Conservation (phyloP, 2,113 vertebrate genomes). For the Semnopithecus entellus region DNA sequence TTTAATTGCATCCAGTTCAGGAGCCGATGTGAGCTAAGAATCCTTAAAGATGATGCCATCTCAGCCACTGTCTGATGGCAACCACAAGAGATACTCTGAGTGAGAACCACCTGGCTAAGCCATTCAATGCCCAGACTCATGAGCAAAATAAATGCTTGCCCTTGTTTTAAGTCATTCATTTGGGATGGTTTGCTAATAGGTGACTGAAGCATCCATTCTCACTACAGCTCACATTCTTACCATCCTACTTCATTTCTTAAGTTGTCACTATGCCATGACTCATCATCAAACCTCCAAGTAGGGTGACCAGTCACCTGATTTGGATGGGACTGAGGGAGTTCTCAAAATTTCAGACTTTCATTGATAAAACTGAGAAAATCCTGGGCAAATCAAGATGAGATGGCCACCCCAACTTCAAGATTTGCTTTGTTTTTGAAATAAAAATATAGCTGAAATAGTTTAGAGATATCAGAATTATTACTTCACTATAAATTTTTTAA, state of each 20-base stretch:
- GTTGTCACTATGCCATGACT: background rate
- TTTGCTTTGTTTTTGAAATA: background rate
- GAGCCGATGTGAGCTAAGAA: background rate
- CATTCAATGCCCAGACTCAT: background rate
- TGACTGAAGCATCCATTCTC: background rate
- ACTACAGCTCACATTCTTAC: background rate
- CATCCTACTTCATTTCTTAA: background rate
- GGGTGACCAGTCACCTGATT: background rate
- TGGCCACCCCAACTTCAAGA: background rate
- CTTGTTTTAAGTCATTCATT: background rate
- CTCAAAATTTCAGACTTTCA: background rate
- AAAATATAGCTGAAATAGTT: background rate
- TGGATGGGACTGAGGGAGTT: background rate
- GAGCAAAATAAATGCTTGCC: background rate
- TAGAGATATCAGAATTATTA: slow-evolving; percentile 2
- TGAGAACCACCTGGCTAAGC: background rate
- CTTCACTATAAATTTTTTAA: background rate
- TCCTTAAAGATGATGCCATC: background rate
- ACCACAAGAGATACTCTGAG: background rate
- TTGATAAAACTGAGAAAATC: background rate
- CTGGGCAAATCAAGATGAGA: background rate
- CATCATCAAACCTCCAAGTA: background rate
- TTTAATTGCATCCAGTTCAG: background rate
- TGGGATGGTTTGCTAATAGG: background rate
- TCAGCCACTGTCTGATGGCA: background rate